phyloP scores from a whole-genome alignment of 2,888 invertebrate species.

The Amphiduros pacificus region DNA sequence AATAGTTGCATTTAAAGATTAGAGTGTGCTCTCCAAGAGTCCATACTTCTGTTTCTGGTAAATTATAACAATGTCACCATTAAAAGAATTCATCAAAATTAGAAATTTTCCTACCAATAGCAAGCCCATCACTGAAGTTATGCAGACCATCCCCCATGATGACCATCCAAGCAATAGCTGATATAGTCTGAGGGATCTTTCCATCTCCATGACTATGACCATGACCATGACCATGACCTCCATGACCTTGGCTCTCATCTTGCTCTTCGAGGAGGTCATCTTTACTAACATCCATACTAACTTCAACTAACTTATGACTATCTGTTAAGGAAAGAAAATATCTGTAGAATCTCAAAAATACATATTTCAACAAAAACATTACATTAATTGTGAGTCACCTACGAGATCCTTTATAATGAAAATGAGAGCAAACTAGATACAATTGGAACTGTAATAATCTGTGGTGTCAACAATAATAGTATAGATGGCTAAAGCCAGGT shows the following conservation, averaged over 20 bases:
- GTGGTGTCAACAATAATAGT: no score
- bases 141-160: slow-evolving; percentile 94
- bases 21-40: no score
- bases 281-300: not conserved
- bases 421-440: not conserved
- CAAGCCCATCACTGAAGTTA: slow-evolving; percentile 93
- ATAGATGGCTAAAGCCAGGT: no score
- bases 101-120: slow-evolving; percentile 74
- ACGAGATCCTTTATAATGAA: not conserved
- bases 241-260: slow-evolving; percentile 3
- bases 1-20: no score
- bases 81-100: no score
- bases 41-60: no score
- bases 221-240: slow-evolving; percentile 3
- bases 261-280: not conserved
- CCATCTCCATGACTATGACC: slow-evolving; percentile 34
- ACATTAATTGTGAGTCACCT: no score
- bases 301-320: not conserved
- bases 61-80: no score
- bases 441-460: no score
- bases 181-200: slow-evolving; percentile 1
- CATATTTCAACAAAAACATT: no score
- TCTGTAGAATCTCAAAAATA: no score
- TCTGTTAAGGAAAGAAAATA: no score
- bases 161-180: slow-evolving; percentile 94